phyloP scores from a whole-genome alignment of 2,888 invertebrate species.

The Tanaodytes sp. region DNA sequence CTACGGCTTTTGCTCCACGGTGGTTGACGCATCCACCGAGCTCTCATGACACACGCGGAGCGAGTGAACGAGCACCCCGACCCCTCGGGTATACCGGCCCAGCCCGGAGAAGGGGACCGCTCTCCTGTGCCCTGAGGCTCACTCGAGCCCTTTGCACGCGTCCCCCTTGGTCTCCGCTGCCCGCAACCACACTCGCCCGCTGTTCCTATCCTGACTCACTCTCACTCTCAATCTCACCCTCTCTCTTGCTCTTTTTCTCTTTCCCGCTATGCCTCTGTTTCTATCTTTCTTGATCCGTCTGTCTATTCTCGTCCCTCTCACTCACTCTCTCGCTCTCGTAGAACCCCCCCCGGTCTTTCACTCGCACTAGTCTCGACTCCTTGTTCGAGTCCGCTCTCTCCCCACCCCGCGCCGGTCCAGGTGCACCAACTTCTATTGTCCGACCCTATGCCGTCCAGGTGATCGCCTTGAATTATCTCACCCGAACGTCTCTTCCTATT shows the following conservation, averaged over 20 bases:
- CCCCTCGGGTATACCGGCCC: conserved; percentile 56
- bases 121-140: conserved; percentile 32
- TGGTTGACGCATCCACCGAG: conserved; percentile 23
- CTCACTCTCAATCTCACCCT: conserved; percentile 5
- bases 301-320: conserved; percentile 3
- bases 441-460: conserved; percentile 17
- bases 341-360: not conserved
- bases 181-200: conserved; percentile 10
- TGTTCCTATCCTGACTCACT: conserved; percentile 5
- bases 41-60: conserved; percentile 67
- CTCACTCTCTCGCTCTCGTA: conserved; percentile 5
- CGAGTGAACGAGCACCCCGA: conserved; percentile 65
- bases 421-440: conserved; percentile 24
- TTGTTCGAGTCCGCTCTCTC: not conserved
- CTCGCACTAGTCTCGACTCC: conserved; percentile 13
- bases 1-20: conserved; percentile 7
- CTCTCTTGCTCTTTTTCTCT: conserved; percentile 4
- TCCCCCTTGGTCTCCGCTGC: conserved; percentile 3
- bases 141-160: conserved; percentile 44
- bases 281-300: no score
- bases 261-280: no score
- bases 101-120: conserved; percentile 9
- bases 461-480: conserved; percentile 2
- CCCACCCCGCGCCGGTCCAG: conserved; percentile 16
- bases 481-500: not conserved